Conservation (phyloP, 2,113 vertebrate species). For the Pituophis catenifer region DNA sequence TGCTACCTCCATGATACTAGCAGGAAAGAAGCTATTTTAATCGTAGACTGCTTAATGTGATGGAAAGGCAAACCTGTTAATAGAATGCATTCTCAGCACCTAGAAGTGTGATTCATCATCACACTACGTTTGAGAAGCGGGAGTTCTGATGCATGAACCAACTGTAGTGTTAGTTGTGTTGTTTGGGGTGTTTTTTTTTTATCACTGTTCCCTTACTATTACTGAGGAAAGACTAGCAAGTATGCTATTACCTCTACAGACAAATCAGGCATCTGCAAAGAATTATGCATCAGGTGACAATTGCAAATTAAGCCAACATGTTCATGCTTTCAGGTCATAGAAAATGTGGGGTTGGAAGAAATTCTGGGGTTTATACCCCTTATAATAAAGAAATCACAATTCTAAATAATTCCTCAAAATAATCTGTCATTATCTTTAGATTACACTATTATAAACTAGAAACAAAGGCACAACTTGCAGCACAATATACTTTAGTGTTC, state of each 20-base stretch:
- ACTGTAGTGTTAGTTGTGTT: neutral
- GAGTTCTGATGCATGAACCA: neutral
- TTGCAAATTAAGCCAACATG: neutral
- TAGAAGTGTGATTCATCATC: conserved; percentile 34
- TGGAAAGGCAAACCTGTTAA: conserved; percentile 40
- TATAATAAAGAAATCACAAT: neutral
- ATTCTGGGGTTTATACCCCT: neutral
- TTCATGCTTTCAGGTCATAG: neutral
- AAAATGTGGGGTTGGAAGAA: neutral
- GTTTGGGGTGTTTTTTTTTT: neutral
- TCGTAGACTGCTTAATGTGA: neutral
- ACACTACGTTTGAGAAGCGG: conserved; percentile 31
- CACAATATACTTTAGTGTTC: neutral
- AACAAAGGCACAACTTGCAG: neutral
- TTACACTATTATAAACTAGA: neutral
- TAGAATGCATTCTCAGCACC: conserved; percentile 31
- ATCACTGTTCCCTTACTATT: fast-evolving
- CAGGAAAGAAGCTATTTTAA: conserved; percentile 34
- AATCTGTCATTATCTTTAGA: neutral
- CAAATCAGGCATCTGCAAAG: neutral
- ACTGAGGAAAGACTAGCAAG: neutral
- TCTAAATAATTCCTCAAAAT: neutral
- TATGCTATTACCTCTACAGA: neutral
- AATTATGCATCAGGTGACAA: conserved; percentile 4
- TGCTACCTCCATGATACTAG: neutral